Base-by-base conservation (phyloP, 2,797 vertebrate species). In the Hypotaenidia philippensis region DNA sequence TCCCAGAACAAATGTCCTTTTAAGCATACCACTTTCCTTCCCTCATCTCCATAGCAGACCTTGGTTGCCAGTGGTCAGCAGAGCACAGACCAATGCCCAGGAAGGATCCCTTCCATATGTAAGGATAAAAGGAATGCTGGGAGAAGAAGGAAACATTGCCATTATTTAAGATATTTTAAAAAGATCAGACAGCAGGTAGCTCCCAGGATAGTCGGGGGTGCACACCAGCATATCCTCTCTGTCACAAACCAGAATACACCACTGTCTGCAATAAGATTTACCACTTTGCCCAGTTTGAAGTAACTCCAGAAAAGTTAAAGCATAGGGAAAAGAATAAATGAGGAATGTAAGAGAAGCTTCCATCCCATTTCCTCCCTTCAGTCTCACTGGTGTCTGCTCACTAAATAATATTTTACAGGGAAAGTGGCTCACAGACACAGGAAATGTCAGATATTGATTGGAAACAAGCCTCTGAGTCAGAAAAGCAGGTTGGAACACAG, bases 391-490 rank as follows among this genome's bases (percentile, higher is more conserved):
- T 79, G 76, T 65, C 71, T 68, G 9, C 19, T 79, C 7, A 4
- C 14, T 52, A 79, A 78, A 55, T 55, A 50, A 19, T 25, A 25
- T 4, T 69, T 71, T 11, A 49, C 5, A 5, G 32, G 17, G 17
- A 38, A 87, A 78, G 49, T 1, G 0, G 22, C 15, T 64, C 14
- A 20, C 1, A 1, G 27, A 44, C 45, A 23, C 0, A 1, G 15
- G 53, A 92, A 10, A 23, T 29, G 31, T 34, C 49, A 78, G 41
- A 75, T 57, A 53, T 11, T 13, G 27, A 55, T 49, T 14, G 84
- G 26, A 65, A 87, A 26, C 6, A 79, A 75, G 31, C 3, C 10
- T 9, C 10, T 9, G 25, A 50, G 25, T 6, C 63, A 61, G 45
- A 69, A 86, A 79, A 79, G 26, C 11, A 32, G n/a, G 17, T 2